Base-by-base conservation (phyloP, 2,888 invertebrate species). In the Colostygia pectinataria region DNA sequence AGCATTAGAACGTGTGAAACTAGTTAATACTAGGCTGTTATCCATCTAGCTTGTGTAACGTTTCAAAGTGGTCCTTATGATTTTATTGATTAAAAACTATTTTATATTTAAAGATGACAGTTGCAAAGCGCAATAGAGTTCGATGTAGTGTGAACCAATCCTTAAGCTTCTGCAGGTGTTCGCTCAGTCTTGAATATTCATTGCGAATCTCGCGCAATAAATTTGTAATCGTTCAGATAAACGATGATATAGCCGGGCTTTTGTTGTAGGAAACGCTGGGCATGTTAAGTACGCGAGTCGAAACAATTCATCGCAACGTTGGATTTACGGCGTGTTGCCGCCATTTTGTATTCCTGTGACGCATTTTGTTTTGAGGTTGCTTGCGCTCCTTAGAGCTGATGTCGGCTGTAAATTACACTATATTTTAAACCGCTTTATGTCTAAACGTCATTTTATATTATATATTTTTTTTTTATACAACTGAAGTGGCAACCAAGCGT, bases 111-210 rank as follows among this genome's bases (percentile, higher is more conserved):
- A n/a, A n/a, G n/a, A n/a, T n/a, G n/a, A n/a, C n/a, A n/a, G n/a
- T n/a, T 5, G 10, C 9, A 27, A n/a, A n/a, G 25, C 25, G 15
- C 23, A 23, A 36, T 12, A 9, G 0, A 23, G 12, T 12, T n/a
- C 29, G 12, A 4, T 39, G 13, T 9, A 24, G 28, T 27, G 32
- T 27, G 9, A 29, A 6, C 28, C 8, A 14, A 13, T 31, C 39
- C 29, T 39, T 31, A 36, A 13, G 13, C 13, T 36, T 31, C 42
- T 54, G 54, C 71, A 72, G 71, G 68, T 71, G 71, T 67, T 66
- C 49, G 57, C 52, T 57, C 53, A 10, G 18, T 57, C 55, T 61
- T 74, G 71, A 74, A 73, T 74, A 74, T 74, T 73, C 71, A 74
- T 71, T 65, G 66, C 61, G 61, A 60, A 63, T 60, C 61, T 61